Base-by-base conservation (phyloP, 2,888 invertebrate species). In the Phytoseiulus persimilis region DNA sequence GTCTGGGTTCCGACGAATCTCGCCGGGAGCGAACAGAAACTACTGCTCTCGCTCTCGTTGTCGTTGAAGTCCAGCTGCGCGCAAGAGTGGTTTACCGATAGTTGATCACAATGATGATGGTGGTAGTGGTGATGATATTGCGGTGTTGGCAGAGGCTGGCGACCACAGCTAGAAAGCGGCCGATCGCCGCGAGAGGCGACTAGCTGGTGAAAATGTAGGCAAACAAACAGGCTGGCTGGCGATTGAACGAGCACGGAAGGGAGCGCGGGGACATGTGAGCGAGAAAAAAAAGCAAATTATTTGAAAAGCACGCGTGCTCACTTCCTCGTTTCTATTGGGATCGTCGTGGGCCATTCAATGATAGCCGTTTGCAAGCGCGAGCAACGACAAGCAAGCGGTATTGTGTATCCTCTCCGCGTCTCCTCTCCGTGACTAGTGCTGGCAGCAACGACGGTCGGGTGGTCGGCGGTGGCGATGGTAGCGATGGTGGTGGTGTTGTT, bases 381-480 rank as follows among this genome's bases (percentile, higher is more conserved):
- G 65, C 65, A 65, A 65, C 65, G 65, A 65, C 65, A 65, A 65
- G 65, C 65, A 65, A 65, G 65, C 65, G 65, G 65, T 65, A 65
- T 65, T 14, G 65, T 65, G 65, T 65, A 65, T 65, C 65, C 65
- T 65, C 65, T 65, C 65, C 65, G 65, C 65, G 65, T 65, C 65
- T 65, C 65, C 65, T 65, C 65, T 65, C 65, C 65, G 65, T 65
- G 65, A 65, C 65, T 65, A 65, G 65, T 65, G 14, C 65, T 28
- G 28, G 23, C 28, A 65, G 65, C 65, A 65, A 65, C 65, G 65
- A 65, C 28, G 65, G 65, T 23, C 65, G 65, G 65, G 14, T 28
- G 65, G 23, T 65, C 65, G 65, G 65, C 65, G 65, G 65, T 65
- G 65, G 65, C 18, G 65, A 65, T 65, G 65, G 65, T 65, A 65